phyloP scores from a whole-genome alignment of 2,888 invertebrate species.

The Agrilus cyanescens region DNA sequence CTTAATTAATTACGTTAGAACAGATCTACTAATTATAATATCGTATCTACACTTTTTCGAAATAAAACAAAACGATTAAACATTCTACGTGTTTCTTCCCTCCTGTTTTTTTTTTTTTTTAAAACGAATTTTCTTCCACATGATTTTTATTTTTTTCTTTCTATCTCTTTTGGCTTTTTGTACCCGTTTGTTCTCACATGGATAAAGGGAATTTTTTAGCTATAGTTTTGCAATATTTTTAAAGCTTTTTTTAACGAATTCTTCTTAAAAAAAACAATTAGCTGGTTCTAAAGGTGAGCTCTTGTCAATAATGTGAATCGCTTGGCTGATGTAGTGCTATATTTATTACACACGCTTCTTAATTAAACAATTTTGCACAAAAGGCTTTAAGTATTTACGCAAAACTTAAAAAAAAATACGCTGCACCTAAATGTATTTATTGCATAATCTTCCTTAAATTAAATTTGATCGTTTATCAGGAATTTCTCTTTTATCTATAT shows the following conservation, averaged over 20 bases:
- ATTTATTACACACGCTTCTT: too few relatives aligned
- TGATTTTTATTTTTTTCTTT: constrained; percentile 1
- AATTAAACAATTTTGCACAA: too few relatives aligned
- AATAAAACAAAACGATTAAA: constrained; percentile 10
- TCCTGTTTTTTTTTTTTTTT: not conserved
- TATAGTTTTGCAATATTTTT: not conserved
- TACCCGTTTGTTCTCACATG: not conserved
- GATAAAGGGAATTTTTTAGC: not conserved
- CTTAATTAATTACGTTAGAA: constrained; percentile 9
- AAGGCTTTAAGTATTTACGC: too few relatives aligned
- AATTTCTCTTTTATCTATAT: too few relatives aligned
- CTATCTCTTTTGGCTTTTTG: not conserved
- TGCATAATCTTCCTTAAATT: too few relatives aligned
- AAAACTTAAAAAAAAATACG: too few relatives aligned
- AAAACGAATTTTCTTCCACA: not conserved
- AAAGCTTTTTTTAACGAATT: constrained; percentile 2
- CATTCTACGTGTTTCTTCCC: constrained; percentile 5
- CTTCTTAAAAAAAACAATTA: not conserved
- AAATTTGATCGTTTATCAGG: too few relatives aligned
- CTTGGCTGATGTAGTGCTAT: too few relatives aligned
- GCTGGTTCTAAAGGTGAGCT: constrained; percentile 7
- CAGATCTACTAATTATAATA: constrained; percentile 10
- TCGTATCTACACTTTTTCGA: constrained; percentile 7
- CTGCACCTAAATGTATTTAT: too few relatives aligned
- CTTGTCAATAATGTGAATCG: not conserved